These are phyloP conservation scores for Cnemophilus loriae DNA, from an alignment of 2,113 vertebrate species.

Conservation along the genomic window DNA sequence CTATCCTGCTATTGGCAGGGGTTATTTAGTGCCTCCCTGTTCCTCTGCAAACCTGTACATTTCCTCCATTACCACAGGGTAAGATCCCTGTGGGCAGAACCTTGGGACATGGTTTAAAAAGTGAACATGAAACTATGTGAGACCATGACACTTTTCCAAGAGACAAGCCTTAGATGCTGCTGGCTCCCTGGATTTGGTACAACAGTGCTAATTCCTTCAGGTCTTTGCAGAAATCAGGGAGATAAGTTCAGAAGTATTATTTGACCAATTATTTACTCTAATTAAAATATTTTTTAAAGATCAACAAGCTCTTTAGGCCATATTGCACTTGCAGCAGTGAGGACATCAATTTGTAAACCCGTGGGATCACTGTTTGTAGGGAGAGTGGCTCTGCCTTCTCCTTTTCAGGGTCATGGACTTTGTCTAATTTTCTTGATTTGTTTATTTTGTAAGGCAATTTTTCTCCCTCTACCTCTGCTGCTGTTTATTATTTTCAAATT, in stretches of 20 bases:
- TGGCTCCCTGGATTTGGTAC: background rate
- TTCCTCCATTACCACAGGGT: background rate
- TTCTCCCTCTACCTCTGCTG: background rate
- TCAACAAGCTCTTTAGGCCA: background rate
- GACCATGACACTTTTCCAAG: background rate
- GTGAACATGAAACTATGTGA: background rate
- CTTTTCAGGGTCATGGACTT: background rate
- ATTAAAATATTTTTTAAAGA: background rate
- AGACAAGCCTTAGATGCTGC: background rate
- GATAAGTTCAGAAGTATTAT: background rate
- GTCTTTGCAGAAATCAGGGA: background rate
- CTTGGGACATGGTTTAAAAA: background rate
- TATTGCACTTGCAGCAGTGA: background rate
- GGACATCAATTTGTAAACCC: background rate
- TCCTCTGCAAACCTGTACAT: background rate
- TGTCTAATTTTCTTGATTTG: background rate
- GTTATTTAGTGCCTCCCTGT: slow-evolving; percentile 46
- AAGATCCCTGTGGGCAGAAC: background rate
- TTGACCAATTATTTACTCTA: background rate
- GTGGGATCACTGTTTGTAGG: background rate
- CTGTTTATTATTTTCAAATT: background rate
- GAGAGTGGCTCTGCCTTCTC: background rate
- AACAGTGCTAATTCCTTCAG: background rate
- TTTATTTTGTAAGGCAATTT: background rate
- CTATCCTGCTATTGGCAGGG: slow-evolving; percentile 17